Evolutionary conservation across 2,888 invertebrate species (phyloP).

Genomic region (Folsomia candida): DNA sequence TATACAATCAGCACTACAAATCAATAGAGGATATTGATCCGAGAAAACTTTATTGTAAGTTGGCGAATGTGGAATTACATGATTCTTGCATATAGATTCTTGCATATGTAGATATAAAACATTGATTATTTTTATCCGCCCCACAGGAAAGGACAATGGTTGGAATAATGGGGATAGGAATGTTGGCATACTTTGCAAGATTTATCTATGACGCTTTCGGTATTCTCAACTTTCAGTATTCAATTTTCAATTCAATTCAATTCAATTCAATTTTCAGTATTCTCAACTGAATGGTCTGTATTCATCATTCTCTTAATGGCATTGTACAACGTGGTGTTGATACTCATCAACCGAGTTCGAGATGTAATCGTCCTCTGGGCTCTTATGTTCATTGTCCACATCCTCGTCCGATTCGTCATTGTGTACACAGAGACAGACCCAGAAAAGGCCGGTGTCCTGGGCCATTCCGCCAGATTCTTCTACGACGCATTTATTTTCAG

Average conservation of each 20-base stretch:
- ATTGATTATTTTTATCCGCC: too few relatives aligned
- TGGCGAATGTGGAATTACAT: too few relatives aligned
- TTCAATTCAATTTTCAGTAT: too few relatives aligned
- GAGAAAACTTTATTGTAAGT: too few relatives aligned
- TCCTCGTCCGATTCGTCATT: conserved; percentile 20
- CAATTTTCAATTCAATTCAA: too few relatives aligned
- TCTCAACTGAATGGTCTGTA: conserved; percentile 45
- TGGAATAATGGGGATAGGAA: conserved; percentile 21
- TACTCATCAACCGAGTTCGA: conserved; percentile 20
- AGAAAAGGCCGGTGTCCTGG: conserved; percentile 16
- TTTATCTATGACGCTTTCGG: conserved; percentile 39
- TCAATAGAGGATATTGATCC: too few relatives aligned
- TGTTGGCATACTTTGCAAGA: conserved; percentile 15
- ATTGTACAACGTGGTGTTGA: conserved; percentile 27
- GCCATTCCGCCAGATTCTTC: conserved; percentile 24
- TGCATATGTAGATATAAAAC: too few relatives aligned
- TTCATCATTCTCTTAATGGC: conserved; percentile 42
- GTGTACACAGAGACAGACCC: conserved; percentile 10
- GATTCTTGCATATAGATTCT: too few relatives aligned
- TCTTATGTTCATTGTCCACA: conserved; percentile 30
- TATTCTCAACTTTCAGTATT: too few relatives aligned
- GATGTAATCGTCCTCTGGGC: conserved; percentile 37
- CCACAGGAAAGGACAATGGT: too few relatives aligned
- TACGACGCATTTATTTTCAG: conserved; percentile 41
- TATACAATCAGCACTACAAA: too few relatives aligned